These are phyloP conservation scores for Zaprionus camerounensis DNA, from an alignment of 1,140 invertebrate species.

Conservation along the genomic window DNA sequence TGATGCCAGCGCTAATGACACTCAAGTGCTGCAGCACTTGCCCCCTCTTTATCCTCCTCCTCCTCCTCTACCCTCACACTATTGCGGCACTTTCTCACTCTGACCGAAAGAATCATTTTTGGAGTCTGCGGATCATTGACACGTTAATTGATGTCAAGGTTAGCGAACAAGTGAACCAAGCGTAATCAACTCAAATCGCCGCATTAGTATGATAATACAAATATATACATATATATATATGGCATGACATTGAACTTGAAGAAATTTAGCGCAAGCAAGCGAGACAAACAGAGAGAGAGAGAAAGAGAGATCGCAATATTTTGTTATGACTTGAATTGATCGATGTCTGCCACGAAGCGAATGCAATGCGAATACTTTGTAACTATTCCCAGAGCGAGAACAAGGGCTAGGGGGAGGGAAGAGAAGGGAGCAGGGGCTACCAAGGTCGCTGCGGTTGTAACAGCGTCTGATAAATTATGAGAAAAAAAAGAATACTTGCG, in stretches of 20 bases:
- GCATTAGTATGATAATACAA: constrained; percentile 52
- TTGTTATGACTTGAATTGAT: constrained; percentile 21
- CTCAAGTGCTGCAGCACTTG: constrained; percentile 66
- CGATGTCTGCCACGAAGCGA: constrained; percentile 13
- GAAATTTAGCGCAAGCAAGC: constrained; percentile 32
- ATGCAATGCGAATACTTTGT: constrained; percentile 15
- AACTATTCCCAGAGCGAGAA: constrained; percentile 5
- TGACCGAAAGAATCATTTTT: background rate
- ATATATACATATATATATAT: constrained; percentile 3
- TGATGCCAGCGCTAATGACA: constrained; percentile 76
- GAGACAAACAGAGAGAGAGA: background rate
- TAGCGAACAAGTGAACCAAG: constrained; percentile 49
- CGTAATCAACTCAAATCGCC: constrained; percentile 38
- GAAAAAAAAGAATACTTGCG: constrained; percentile 8
- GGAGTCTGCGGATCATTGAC: constrained; percentile 60
- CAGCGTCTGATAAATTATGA: constrained; percentile 36
- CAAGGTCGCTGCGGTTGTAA: constrained; percentile 11
- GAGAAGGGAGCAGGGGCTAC: constrained; percentile 13
- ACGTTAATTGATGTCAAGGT: constrained; percentile 80
- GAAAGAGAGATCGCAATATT: constrained; percentile 10
- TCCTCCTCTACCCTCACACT: background rate
- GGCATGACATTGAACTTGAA: constrained; percentile 78
- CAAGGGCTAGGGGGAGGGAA: background rate
- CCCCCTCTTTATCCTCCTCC: background rate
- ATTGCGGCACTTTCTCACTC: constrained; percentile 2